Evolutionary conservation across 2,888 invertebrate species (phyloP), one percentile per base, ranked within the genome.

Genomic region (Kuschelorhynchus macadamiae): DNA sequence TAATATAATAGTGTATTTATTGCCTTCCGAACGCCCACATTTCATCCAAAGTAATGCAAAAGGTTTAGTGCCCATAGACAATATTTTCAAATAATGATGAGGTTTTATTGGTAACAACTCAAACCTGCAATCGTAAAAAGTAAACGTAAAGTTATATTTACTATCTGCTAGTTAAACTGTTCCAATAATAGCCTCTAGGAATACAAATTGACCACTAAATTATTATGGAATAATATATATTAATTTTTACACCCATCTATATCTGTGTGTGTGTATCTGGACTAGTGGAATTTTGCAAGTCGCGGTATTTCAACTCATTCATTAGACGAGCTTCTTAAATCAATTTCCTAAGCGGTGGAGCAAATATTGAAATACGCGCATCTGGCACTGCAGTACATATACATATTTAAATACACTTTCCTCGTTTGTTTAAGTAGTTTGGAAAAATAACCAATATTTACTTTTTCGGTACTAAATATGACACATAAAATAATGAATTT

Each of bases 131-230:
- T 52, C 52, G 39, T 52, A 52, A 52, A 52, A 39, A 20, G 21
- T 32, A 39, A 52, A 52, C 39, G 36, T 52, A 52, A 52, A 52
- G 21, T 52, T 12, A 39, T 39, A 52, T 52, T 52, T 52, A 52
- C 39, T 52, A 52, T 18, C 52, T 39, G 52, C 52, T 36, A 52
- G 36, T 36, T 32, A 52, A 52, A n/a, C 36, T 52, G 52, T 52
- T 39, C 52, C 39, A 39, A 39, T 52, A 39, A 52, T 9, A 52
- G 8, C 20, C n/a, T 39, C 39, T 12, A 33, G 39, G 4, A 36
- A 36, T 39, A 21, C 20, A 52, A 52, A 36, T 52, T 12, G 32
- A 20, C 21, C 4, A 14, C 17, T 8, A 36, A 16, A 52, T 36
- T 52, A n/a, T 20, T 52, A 52, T 36, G 20, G 20, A 36, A 33